These are phyloP conservation scores for Eulemur mongoz DNA, from an alignment of 2,797 vertebrate species.

Conservation along the genomic window DNA sequence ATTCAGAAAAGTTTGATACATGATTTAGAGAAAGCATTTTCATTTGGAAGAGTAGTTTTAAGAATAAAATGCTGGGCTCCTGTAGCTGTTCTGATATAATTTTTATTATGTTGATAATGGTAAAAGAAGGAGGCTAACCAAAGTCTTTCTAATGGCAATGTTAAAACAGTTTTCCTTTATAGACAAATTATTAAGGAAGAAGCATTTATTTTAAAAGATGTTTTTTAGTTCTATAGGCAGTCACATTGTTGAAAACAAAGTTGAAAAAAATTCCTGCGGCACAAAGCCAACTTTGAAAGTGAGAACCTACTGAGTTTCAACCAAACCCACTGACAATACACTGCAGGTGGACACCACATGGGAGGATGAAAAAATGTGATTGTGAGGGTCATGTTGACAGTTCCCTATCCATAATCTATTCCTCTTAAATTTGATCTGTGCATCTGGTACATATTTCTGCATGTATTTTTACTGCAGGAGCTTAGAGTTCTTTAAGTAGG, in stretches of 20 bases:
- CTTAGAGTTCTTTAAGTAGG: not conserved
- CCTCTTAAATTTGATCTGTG: not conserved
- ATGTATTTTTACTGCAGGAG: not conserved
- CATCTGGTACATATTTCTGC: constrained; percentile 26
- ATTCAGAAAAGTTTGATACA: not conserved
- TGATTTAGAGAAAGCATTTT: not conserved
- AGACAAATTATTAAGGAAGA: not conserved
- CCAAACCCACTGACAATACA: not conserved
- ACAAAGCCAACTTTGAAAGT: constrained; percentile 23
- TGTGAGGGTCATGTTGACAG: constrained; percentile 54
- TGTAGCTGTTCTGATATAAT: not conserved
- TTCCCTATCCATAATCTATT: not conserved
- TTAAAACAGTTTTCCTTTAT: not conserved
- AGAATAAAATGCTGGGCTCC: not conserved
- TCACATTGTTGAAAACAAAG: not conserved
- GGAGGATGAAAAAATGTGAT: constrained; percentile 39
- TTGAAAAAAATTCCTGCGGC: not conserved
- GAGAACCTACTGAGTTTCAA: not conserved
- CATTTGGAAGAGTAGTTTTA: not conserved
- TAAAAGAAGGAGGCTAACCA: not conserved
- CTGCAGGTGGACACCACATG: constrained; percentile 58
- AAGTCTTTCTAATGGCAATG: not conserved
- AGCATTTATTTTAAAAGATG: not conserved
- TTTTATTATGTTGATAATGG: not conserved
- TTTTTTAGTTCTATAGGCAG: not conserved